These are phyloP conservation scores for Drosophila eohydei DNA, from an alignment of 2,888 invertebrate genomes.

Conservation along the genomic window DNA sequence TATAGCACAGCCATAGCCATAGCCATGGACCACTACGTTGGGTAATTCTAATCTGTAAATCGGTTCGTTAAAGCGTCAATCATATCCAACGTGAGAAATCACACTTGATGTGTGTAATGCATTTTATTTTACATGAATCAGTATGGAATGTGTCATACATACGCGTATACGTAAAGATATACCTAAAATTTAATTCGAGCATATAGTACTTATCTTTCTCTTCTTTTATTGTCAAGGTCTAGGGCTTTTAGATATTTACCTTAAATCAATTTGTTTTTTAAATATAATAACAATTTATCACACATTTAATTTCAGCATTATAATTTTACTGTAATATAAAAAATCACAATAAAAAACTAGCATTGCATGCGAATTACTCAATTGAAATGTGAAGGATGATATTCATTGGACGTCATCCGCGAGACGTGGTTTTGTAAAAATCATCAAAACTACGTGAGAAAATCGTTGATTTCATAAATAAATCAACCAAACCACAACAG, in stretches of 20 bases:
- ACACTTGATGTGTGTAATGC: not conserved
- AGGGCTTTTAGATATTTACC: no score
- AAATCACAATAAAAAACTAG: not conserved
- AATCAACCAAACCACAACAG: not conserved
- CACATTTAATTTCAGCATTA: not conserved
- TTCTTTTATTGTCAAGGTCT: no score
- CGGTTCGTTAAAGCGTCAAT: not conserved
- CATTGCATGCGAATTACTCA: not conserved
- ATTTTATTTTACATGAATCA: not conserved
- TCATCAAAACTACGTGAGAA: conserved; percentile 10
- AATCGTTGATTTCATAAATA: not conserved
- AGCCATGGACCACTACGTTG: not conserved
- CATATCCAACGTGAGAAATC: not conserved
- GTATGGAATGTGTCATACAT: not conserved
- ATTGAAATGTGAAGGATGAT: not conserved
- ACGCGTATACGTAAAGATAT: no score
- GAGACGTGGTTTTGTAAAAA: conserved; percentile 21
- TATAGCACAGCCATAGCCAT: not conserved
- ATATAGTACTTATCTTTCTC: no score
- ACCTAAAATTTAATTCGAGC: no score
- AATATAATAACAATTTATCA: no score
- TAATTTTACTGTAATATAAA: no score
- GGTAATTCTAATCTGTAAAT: not conserved
- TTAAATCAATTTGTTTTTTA: no score
- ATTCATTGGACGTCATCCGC: conserved; percentile 4